A percentile compares a stretch with the other conserved stretches of the same genome.
Conservation (phyloP, 2,888 invertebrate species). For the Brenthis ino region DNA sequence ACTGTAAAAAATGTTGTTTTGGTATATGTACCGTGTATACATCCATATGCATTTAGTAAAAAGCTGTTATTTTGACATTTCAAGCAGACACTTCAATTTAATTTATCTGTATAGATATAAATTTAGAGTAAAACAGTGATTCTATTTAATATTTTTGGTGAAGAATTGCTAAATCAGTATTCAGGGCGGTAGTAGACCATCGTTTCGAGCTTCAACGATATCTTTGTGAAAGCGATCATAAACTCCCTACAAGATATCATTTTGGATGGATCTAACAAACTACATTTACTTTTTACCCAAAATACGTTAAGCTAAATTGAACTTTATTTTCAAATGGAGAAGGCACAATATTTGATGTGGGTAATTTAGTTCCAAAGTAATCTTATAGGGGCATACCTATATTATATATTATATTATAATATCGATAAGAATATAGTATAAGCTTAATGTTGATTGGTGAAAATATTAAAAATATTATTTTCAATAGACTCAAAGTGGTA, state of each 20-base stretch:
- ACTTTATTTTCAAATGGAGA: background rate
- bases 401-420: no score
- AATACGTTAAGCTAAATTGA: background rate
- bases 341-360: background rate
- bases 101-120: no score
- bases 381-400: no score
- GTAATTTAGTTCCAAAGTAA: conserved; percentile 1
- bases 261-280: conserved; percentile 33
- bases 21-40: no score
- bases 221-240: conserved; percentile 35
- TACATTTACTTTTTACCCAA: conserved; percentile 30
- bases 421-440: no score
- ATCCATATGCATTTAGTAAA: no score
- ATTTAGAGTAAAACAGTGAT: background rate
- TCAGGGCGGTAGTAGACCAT: conserved; percentile 30
- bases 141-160: conserved; percentile 19
- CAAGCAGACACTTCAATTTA: no score
- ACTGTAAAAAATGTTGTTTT: no score
- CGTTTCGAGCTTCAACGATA: conserved; percentile 29
- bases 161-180: conserved; percentile 33
- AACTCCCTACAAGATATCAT: conserved; percentile 38
- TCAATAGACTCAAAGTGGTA: no score
- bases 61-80: no score
- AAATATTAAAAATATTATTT: no score
- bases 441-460: no score